Percentiles rank a stretch among this genome's conserved stretches.
These are phyloP conservation scores for Phymanthus crucifer DNA, from an alignment of 92 coral and sea anemone species.

Conservation along the genomic window DNA sequence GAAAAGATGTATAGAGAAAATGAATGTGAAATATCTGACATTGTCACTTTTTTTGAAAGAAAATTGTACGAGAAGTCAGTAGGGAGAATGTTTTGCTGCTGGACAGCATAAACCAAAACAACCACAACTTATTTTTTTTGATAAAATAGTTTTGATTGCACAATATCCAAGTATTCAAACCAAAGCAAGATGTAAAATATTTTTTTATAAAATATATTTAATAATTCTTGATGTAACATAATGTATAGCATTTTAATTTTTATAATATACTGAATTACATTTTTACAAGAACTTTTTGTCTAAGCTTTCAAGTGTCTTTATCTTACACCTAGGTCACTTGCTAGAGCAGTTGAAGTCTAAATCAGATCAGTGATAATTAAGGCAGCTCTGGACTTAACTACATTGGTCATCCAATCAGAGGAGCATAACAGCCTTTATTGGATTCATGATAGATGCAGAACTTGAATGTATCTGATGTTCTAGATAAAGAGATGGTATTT, in stretches of 20 bases:
- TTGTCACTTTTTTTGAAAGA: too few relatives aligned
- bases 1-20: background rate
- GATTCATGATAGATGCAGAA: background rate
- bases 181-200: background rate
- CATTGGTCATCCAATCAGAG: background rate
- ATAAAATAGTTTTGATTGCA: background rate
- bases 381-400: background rate
- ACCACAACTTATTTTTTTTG: background rate
- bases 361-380: background rate
- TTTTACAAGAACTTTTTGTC: background rate
- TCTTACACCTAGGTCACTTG: background rate
- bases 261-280: background rate
- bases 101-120: constrained; percentile 4
- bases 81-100: background rate
- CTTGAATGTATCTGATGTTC: too few relatives aligned
- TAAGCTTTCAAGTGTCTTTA: constrained; percentile 2
- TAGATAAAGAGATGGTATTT: too few relatives aligned
- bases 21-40: background rate
- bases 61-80: background rate
- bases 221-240: background rate
- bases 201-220: background rate
- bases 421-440: background rate
- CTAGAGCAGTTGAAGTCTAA: constrained; percentile 7
- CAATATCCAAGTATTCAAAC: background rate
- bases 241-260: background rate